A percentile compares a stretch with the other conserved stretches of the same genome.
Evolutionary conservation across 1,140 invertebrate species (phyloP).

Genomic region (Tetramorium simillimum): DNA sequence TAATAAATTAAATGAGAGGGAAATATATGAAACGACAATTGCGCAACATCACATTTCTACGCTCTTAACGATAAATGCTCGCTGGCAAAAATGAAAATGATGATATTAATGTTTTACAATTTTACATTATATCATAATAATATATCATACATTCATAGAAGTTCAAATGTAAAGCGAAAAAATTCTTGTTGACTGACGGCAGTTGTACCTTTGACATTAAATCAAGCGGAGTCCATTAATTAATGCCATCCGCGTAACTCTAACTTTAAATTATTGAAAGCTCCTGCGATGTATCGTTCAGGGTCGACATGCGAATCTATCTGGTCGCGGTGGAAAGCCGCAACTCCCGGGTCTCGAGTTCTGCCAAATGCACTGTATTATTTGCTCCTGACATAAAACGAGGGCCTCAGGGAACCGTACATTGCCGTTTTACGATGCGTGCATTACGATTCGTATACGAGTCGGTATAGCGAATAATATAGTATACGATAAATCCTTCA

Average conservation of each 20-base stretch:
- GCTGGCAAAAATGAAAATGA: not conserved
- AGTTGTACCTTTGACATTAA: not conserved
- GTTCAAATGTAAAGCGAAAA: not conserved
- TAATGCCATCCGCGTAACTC: conserved; percentile 6
- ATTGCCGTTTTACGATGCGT: conserved; percentile 13
- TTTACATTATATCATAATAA: not conserved
- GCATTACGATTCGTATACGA: not conserved
- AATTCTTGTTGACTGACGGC: conserved; percentile 2
- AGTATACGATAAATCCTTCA: conserved; percentile 21
- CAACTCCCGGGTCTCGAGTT: conserved; percentile 34
- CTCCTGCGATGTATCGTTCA: not conserved
- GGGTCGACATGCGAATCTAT: not conserved
- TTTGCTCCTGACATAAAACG: conserved; percentile 43
- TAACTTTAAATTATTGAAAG: conserved; percentile 18
- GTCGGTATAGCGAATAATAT: conserved; percentile 22
- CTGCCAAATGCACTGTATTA: conserved; percentile 36
- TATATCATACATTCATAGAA: not conserved
- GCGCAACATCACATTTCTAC: not conserved
- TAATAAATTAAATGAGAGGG: not conserved
- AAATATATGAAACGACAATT: not conserved
- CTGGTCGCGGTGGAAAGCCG: not conserved
- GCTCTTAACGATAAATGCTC: not conserved
- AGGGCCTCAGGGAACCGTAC: conserved; percentile 5
- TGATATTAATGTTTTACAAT: not conserved
- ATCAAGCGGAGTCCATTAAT: conserved; percentile 18